A percentile compares a stretch with the other conserved stretches of the same genome.
These are phyloP conservation scores for Achroia grisella DNA, from an alignment of 1,140 invertebrate genomes.

Conservation along the genomic window DNA sequence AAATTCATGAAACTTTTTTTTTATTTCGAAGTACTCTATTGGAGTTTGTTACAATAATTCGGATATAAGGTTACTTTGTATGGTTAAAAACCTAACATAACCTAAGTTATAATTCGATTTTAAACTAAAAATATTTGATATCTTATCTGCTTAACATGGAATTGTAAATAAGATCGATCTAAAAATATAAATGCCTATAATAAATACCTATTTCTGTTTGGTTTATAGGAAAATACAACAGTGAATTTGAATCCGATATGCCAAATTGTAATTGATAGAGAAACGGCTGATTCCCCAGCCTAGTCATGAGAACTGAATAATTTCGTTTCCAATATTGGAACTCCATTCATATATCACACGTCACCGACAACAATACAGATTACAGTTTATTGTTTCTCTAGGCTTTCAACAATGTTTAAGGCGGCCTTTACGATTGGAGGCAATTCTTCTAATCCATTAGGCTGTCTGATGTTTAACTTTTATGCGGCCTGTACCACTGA, in stretches of 20 bases:
- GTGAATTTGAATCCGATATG: background rate
- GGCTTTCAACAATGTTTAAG: conserved; percentile 32
- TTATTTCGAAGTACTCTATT: too few relatives aligned
- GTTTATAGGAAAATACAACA: too few relatives aligned
- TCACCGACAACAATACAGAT: conserved; percentile 32
- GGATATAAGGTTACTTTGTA: too few relatives aligned
- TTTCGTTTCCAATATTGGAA: background rate
- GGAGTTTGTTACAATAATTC: too few relatives aligned
- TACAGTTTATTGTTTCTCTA: conserved; percentile 40
- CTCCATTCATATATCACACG: conserved; percentile 33
- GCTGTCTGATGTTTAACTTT: conserved; percentile 59
- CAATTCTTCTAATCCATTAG: conserved; percentile 70
- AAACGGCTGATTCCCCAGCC: conserved; percentile 6
- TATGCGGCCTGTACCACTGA: conserved; percentile 58
- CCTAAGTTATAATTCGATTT: too few relatives aligned
- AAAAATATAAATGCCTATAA: too few relatives aligned
- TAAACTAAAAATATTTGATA: too few relatives aligned
- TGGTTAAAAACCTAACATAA: too few relatives aligned
- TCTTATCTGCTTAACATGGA: too few relatives aligned
- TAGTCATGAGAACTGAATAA: conserved; percentile 4
- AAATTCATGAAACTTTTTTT: too few relatives aligned
- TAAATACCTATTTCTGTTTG: too few relatives aligned
- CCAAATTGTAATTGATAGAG: background rate
- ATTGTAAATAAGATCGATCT: too few relatives aligned
- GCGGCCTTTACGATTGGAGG: conserved; percentile 45